These are phyloP conservation scores for Ivindomyrus marchei DNA, from an alignment of 2,113 vertebrate genomes.

Conservation along the genomic window DNA sequence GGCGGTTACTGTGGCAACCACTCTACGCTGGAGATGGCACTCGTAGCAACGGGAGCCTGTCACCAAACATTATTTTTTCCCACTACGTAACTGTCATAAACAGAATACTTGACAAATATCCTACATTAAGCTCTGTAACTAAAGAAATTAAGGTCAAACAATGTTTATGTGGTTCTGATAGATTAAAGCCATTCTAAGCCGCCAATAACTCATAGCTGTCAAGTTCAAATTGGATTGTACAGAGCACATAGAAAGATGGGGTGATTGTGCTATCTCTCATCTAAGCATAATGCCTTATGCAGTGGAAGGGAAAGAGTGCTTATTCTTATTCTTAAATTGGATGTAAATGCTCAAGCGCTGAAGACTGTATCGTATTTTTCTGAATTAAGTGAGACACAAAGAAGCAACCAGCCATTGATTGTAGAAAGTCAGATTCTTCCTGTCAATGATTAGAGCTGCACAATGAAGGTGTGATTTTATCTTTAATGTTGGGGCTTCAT, in stretches of 20 bases:
- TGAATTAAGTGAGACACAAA: constrained; percentile 9
- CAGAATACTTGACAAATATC: constrained; percentile 25
- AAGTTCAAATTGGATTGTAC: constrained; percentile 27
- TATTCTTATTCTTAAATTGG: constrained; percentile 29
- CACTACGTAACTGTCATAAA: constrained; percentile 23
- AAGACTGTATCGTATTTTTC: not conserved
- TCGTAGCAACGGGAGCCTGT: constrained; percentile 14
- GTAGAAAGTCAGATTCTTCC: not conserved
- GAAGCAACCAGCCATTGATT: not conserved
- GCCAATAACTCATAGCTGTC: constrained; percentile 44
- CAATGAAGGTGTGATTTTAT: not conserved
- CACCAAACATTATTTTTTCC: constrained; percentile 4
- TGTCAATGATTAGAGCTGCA: not conserved
- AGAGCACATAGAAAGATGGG: constrained; percentile 27
- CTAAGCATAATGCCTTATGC: constrained; percentile 22
- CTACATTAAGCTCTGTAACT: constrained; percentile 30
- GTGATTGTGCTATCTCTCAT: constrained; percentile 32
- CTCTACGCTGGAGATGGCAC: not conserved
- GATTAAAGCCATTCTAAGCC: constrained; percentile 40
- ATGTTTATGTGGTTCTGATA: constrained; percentile 35
- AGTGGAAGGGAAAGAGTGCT: constrained; percentile 13
- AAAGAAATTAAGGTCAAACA: constrained; percentile 49
- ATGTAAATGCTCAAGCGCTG: not conserved
- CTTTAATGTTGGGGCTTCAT: not conserved
- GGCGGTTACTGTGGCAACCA: constrained; percentile 30